phyloP scores from a whole-genome alignment of 2,113 vertebrate species.

The Prietella phreatophila region DNA sequence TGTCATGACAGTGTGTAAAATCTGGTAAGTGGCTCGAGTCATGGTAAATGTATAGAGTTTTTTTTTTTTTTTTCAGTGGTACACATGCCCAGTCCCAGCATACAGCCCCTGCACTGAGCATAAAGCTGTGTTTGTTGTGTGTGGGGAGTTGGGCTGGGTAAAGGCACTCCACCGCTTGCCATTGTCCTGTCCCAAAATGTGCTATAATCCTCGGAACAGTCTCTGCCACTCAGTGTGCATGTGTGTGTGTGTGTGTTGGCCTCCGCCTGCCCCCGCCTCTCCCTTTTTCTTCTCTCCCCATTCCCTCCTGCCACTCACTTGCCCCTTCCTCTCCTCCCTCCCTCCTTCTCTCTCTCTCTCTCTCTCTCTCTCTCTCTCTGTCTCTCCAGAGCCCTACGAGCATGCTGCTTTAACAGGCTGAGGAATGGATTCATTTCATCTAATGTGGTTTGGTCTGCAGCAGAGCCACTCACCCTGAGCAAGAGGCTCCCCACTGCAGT shows the following conservation, averaged over 20 bases:
- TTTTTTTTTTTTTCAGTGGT: not conserved
- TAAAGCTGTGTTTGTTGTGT: slow-evolving; percentile 46
- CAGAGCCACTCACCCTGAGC: slow-evolving; percentile 71
- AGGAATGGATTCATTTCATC: slow-evolving; percentile 79
- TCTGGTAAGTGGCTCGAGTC: not conserved
- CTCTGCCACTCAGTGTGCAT: slow-evolving; percentile 64
- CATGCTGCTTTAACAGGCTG: slow-evolving; percentile 74
- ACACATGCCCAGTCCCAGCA: slow-evolving; percentile 23
- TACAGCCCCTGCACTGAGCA: slow-evolving; percentile 38
- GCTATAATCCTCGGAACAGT: slow-evolving; percentile 50
- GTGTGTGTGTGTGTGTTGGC: slow-evolving; percentile 38
- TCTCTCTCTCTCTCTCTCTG: slow-evolving; percentile 63
- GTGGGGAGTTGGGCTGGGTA: slow-evolving; percentile 44
- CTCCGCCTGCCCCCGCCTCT: slow-evolving; percentile 67
- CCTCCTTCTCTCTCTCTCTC: slow-evolving; percentile 56
- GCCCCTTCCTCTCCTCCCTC: slow-evolving; percentile 46
- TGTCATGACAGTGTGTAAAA: slow-evolving; percentile 21
- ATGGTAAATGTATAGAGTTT: slow-evolving; percentile 3
- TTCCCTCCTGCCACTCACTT: slow-evolving; percentile 60
- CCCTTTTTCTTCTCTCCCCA: slow-evolving; percentile 60
- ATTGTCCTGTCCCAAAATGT: slow-evolving; percentile 56
- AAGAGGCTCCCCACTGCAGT: slow-evolving; percentile 55
- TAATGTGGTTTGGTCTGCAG: slow-evolving; percentile 79
- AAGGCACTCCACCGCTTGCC: slow-evolving; percentile 52
- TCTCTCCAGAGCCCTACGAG: slow-evolving; percentile 64